Evolutionary conservation across 2,113 vertebrate genomes (phyloP).

Genomic region (Acanthisitta chloris): DNA sequence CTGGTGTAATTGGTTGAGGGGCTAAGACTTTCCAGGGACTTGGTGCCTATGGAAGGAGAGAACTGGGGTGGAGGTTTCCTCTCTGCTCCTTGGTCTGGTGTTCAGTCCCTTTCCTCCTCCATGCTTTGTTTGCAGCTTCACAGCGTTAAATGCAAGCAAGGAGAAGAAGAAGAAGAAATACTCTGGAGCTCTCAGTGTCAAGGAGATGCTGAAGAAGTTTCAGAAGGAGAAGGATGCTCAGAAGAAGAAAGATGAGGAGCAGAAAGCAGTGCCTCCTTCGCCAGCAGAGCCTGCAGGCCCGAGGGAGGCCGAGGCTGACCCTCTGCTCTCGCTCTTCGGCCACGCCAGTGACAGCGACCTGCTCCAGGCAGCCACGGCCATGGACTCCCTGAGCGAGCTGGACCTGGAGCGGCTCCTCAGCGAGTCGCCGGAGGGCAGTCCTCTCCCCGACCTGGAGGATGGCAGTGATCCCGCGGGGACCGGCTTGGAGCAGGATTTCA

Average conservation of each 20-base stretch:
- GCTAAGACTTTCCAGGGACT: neutral
- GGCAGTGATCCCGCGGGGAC: slow-evolving; percentile 57
- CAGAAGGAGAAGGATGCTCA: slow-evolving; percentile 88
- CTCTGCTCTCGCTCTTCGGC: slow-evolving; percentile 82
- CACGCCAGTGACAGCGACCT: slow-evolving; percentile 82
- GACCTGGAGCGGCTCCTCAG: slow-evolving; percentile 84
- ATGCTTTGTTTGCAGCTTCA: slow-evolving; percentile 51
- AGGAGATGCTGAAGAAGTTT: slow-evolving; percentile 91
- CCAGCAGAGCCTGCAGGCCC: slow-evolving; percentile 35
- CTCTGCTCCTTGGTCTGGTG: neutral
- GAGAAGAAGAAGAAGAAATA: slow-evolving; percentile 85
- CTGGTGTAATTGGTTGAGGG: neutral
- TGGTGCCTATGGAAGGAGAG: neutral
- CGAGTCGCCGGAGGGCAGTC: slow-evolving; percentile 76
- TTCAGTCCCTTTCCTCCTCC: neutral
- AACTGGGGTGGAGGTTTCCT: neutral
- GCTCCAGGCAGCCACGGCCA: slow-evolving; percentile 84
- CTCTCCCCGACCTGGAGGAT: slow-evolving; percentile 71
- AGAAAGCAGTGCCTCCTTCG: neutral
- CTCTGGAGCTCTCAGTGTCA: slow-evolving; percentile 77
- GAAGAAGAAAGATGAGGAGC: slow-evolving; percentile 70
- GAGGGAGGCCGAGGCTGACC: slow-evolving; percentile 75
- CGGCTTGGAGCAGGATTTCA: slow-evolving; percentile 71
- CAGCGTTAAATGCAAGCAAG: slow-evolving; percentile 73
- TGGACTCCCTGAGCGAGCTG: slow-evolving; percentile 81